Percentiles rank a stretch among this genome's conserved stretches.
Evolutionary conservation across 2,113 vertebrate genomes (phyloP).

Genomic region (Hydrolagus affinis): DNA sequence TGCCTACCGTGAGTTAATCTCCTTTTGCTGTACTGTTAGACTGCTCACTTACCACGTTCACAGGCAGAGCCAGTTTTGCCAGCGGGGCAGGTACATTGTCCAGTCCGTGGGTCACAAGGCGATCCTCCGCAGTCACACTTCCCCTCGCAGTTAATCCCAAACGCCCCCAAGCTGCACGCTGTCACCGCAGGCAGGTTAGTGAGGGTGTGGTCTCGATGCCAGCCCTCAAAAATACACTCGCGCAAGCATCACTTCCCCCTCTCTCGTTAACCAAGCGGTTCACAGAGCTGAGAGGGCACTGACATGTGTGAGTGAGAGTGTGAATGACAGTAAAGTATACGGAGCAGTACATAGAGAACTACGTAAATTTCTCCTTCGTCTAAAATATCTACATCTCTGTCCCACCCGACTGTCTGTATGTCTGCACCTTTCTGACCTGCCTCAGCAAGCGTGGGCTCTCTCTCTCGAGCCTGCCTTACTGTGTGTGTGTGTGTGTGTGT

Average conservation of each 20-base stretch:
- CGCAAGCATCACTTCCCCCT: neutral
- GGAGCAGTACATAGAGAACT: no score
- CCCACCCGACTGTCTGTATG: no score
- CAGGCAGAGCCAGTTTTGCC: constrained; percentile 52
- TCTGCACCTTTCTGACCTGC: no score
- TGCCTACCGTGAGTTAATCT: no score
- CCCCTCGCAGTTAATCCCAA: constrained; percentile 45
- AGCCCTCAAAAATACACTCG: no score
- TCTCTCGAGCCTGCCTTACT: no score
- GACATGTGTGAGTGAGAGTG: neutral
- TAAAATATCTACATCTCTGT: no score
- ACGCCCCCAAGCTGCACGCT: constrained; percentile 49
- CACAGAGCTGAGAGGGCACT: neutral
- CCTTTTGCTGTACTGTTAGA: no score
- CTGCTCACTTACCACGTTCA: constrained; percentile 41
- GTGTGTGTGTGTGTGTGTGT: no score
- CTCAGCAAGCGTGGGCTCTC: no score
- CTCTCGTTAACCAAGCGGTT: neutral
- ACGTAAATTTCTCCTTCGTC: no score
- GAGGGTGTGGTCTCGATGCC: constrained; percentile 9
- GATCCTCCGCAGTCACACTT: constrained; percentile 48
- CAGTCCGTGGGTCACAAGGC: constrained; percentile 44
- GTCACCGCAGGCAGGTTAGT: constrained; percentile 31
- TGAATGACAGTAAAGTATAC: no score
- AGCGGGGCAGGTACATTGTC: constrained; percentile 54